Conservation (phyloP, 2,797 vertebrate species). For the Platyrinchus mystaceus region DNA sequence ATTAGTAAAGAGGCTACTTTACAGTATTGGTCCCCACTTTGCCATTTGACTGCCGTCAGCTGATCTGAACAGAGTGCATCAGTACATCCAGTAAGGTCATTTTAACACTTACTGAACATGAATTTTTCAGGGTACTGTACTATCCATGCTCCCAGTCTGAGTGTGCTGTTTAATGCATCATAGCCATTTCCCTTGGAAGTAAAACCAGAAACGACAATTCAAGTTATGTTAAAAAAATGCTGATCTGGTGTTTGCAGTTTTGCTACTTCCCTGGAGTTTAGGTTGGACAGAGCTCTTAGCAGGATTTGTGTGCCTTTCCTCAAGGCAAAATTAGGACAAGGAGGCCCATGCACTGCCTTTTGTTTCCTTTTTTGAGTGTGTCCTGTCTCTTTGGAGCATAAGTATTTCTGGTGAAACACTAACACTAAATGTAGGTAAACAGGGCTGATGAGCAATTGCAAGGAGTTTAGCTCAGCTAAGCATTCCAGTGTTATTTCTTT, state of each 20-base stretch:
- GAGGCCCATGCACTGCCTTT: not conserved
- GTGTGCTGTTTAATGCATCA: conserved; percentile 9
- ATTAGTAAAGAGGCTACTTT: not conserved
- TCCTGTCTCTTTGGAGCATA: not conserved
- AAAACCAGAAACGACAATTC: not conserved
- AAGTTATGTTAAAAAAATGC: not conserved
- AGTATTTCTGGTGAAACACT: not conserved
- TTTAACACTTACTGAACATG: not conserved
- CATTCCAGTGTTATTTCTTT: not conserved
- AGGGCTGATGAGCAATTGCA: not conserved
- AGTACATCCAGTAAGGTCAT: not conserved
- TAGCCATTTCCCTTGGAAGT: not conserved
- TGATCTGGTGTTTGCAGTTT: not conserved
- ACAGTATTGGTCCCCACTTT: not conserved
- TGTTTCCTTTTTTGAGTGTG: not conserved
- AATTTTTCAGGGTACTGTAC: not conserved
- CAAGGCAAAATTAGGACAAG: not conserved
- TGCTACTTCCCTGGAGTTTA: not conserved
- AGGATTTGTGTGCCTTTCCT: not conserved
- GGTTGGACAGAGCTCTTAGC: not conserved
- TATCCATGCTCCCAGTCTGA: not conserved
- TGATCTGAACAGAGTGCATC: not conserved
- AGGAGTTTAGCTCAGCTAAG: conserved; percentile 15
- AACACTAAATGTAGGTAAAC: conserved; percentile 3
- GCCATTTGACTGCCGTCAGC: not conserved